Base-by-base conservation (phyloP, 2,888 invertebrate species). In the Epirrhoe alternata region DNA sequence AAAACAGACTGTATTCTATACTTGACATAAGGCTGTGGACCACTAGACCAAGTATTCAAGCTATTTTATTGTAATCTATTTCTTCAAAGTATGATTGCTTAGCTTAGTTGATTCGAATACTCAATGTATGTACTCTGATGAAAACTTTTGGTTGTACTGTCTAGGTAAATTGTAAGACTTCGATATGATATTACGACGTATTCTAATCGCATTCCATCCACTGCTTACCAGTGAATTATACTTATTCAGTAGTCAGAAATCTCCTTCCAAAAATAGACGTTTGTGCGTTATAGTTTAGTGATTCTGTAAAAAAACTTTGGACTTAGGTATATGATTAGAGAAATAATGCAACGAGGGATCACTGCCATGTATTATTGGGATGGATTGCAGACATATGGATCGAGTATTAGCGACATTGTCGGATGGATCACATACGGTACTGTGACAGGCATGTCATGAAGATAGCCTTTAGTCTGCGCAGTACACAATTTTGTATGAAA, bases 181-280 rank as follows among this genome's bases (percentile, higher is more conserved):
- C 6, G 7, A 58, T 35, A 35, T 49, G 16, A 50, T 58, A 58
- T 31, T 58, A 58, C 33, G 33, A 33, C 7, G 7, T 51, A 53
- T 54, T 61, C 31, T 53, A 53, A 74, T 75, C 73, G 82, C 83
- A 86, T 86, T 87, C 86, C 86, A 86, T 86, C 87, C 84, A 84
- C 77, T 78, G 75, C 64, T 51, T 31, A 31, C 16, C 59, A 59
- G 59, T 59, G 42, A 54, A 42, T n/a, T 60, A 52, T 47, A n/a
- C n/a, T 12, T n/a, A 42, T 51, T 51, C 30, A 58, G 51, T 42
- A 51, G 50, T 50, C 33, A 61, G 38, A 42, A 42, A 42, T 42
- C 12, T 61, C 61, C 61, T 57, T 63, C 49, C 50, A 56, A 57
- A 52, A 24, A 59, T 38, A 30, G 12, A 50, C 8, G 50, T 35